A percentile compares a stretch with the other conserved stretches of the same genome.
Conservation (phyloP, 1,140 invertebrate species). For the Theocolax elegans region DNA sequence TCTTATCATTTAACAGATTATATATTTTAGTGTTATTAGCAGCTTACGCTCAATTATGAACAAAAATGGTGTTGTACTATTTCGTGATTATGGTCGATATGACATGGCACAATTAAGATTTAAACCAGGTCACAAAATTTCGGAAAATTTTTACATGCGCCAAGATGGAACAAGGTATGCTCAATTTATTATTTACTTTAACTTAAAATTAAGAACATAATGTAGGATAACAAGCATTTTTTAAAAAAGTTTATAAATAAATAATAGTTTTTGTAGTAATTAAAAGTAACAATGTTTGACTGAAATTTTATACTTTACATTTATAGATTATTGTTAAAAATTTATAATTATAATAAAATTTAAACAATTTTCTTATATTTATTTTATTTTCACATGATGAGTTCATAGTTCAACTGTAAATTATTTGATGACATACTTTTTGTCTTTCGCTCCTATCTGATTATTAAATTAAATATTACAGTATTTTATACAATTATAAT, state of each 20-base stretch:
- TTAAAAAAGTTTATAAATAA: background rate
- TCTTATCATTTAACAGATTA: constrained; percentile 33
- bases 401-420: constrained; percentile 62
- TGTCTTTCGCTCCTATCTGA: constrained; percentile 67
- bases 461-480: constrained; percentile 5
- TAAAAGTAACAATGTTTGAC: background rate
- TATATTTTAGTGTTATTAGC: constrained; percentile 67
- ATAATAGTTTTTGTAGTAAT: background rate
- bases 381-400: constrained; percentile 51
- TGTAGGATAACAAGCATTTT: constrained; percentile 48
- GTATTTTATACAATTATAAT: constrained; percentile 20
- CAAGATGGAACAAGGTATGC: constrained; percentile 94
- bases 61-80: constrained; percentile 86
- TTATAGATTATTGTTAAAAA: background rate
- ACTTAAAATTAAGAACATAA: constrained; percentile 38
- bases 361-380: constrained; percentile 2
- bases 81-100: constrained; percentile 97
- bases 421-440: constrained; percentile 48
- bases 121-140: constrained; percentile 90
- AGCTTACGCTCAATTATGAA: constrained; percentile 80
- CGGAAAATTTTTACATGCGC: constrained; percentile 94
- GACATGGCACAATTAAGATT: constrained; percentile 98
- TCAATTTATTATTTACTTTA: background rate
- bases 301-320: constrained; percentile 6
- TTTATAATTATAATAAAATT: background rate